Evolutionary conservation across 2,113 vertebrate genomes (phyloP).

Genomic region (Pangasianodon hypophthalmus): DNA sequence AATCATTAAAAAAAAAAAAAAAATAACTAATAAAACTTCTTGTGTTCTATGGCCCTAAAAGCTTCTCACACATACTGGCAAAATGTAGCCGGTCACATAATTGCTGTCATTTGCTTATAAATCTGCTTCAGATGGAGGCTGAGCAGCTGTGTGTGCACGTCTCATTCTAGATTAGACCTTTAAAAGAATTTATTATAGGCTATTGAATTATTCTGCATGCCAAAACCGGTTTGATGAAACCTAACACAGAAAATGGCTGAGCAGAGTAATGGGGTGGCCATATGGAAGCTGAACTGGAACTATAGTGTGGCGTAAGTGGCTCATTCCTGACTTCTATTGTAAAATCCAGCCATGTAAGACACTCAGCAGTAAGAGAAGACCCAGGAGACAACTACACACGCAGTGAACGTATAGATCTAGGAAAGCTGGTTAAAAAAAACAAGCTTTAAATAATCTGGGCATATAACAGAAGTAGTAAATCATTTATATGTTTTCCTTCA

Average conservation of each 20-base stretch:
- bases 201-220: constrained; percentile 68
- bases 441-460: background rate
- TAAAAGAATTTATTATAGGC: constrained; percentile 59
- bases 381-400: background rate
- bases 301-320: constrained; percentile 65
- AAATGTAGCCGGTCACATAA: constrained; percentile 27
- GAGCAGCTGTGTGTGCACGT: constrained; percentile 33
- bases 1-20: background rate
- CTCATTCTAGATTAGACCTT: constrained; percentile 49
- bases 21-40: background rate
- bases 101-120: constrained; percentile 47
- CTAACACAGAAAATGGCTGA: constrained; percentile 56
- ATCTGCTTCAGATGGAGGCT: constrained; percentile 27
- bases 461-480: background rate
- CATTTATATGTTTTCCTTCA: background rate
- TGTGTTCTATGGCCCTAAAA: constrained; percentile 15
- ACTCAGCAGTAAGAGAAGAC: constrained; percentile 20
- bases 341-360: constrained; percentile 57
- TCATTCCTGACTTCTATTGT: constrained; percentile 62
- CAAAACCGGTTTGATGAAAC: constrained; percentile 63
- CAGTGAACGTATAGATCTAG: background rate
- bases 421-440: background rate
- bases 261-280: constrained; percentile 60
- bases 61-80: constrained; percentile 9
- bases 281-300: constrained; percentile 71